A percentile compares a stretch with the other conserved stretches of the same genome.
phyloP scores from a whole-genome alignment of 2,113 vertebrate genomes.

The Salvator merianae region DNA sequence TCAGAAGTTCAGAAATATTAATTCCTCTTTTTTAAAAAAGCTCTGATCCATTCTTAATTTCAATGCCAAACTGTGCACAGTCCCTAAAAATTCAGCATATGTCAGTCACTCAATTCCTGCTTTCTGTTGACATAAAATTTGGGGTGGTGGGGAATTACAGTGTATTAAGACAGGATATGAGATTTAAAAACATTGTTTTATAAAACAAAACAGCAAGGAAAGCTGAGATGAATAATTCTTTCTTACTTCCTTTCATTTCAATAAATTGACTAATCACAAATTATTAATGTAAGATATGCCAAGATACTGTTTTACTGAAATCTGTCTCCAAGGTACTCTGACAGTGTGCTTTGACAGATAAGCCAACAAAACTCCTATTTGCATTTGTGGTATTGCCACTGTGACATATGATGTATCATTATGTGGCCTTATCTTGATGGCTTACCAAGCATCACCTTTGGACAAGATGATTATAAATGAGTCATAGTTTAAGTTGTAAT shows the following conservation, averaged over 20 bases:
- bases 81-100: too few species aligned
- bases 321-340: slow-evolving; percentile 53
- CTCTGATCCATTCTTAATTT: too few species aligned
- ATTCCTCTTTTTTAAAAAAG: too few species aligned
- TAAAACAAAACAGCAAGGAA: slow-evolving; percentile 36
- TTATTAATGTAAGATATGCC: slow-evolving; percentile 62
- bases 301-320: slow-evolving; percentile 63
- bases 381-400: slow-evolving; percentile 55
- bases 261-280: slow-evolving; percentile 72
- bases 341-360: slow-evolving; percentile 62
- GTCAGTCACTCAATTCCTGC: too few species aligned
- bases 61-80: background rate
- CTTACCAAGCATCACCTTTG: slow-evolving; percentile 35
- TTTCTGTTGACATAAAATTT: too few species aligned
- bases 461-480: slow-evolving; percentile 53
- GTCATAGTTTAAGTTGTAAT: slow-evolving; percentile 30
- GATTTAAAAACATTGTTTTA: too few species aligned
- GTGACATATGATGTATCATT: slow-evolving; percentile 51
- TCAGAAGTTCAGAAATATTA: too few species aligned
- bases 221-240: slow-evolving; percentile 43
- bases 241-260: slow-evolving; percentile 54
- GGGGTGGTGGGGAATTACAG: too few species aligned
- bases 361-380: slow-evolving; percentile 52
- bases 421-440: slow-evolving; percentile 50
- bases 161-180: background rate